These are phyloP conservation scores for Cygnus atratus DNA, from an alignment of 2,113 vertebrate genomes.

Conservation along the genomic window DNA sequence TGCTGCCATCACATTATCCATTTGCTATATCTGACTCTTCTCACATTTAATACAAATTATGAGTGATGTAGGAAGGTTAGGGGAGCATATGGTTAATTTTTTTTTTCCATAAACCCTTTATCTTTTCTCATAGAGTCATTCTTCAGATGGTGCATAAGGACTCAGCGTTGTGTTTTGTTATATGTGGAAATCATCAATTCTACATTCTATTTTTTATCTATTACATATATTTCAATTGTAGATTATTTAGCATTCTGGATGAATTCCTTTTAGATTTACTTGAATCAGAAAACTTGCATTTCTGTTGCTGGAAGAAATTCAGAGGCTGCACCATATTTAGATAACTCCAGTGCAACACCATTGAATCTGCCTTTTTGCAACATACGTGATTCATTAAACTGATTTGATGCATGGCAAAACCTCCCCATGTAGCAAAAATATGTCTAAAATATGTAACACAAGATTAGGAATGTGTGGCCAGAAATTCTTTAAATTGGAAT, in stretches of 20 bases:
- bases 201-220: background rate
- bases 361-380: background rate
- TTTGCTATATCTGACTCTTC: background rate
- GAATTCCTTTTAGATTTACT: background rate
- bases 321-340: background rate
- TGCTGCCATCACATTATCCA: constrained; percentile 14
- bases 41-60: constrained; percentile 48
- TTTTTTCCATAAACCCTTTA: constrained; percentile 28
- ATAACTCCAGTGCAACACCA: background rate
- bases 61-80: background rate
- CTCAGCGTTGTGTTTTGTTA: background rate
- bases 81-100: constrained; percentile 51
- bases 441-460: background rate
- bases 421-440: background rate
- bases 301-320: background rate
- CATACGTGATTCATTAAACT: background rate
- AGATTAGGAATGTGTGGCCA: background rate
- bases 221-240: background rate
- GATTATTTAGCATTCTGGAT: background rate
- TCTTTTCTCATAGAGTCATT: constrained; percentile 16
- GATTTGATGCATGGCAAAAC: background rate
- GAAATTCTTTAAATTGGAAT: background rate
- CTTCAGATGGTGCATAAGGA: constrained; percentile 33
- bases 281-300: background rate
- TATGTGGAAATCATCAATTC: background rate